Evolutionary conservation across 2,797 vertebrate genomes (phyloP), one percentile per base, ranked within the genome.

Genomic region (Philypnodon macrostomus): DNA sequence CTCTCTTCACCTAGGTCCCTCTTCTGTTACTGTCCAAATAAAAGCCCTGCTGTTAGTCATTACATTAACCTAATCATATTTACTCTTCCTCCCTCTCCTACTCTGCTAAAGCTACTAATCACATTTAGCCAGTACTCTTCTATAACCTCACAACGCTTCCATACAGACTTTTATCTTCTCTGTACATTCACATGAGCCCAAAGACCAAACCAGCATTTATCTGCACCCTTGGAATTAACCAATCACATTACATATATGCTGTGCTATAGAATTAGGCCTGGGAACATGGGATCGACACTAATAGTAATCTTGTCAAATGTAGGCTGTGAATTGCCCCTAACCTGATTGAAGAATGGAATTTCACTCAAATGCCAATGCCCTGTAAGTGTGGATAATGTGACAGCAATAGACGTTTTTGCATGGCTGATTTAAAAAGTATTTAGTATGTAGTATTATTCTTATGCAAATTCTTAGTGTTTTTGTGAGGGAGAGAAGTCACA

Each of bases 1-100:
- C 12, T 10, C 3, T 29, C 27, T 29, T 9, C 7, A 29, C 27
- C 27, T 60, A 67, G 58, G 64, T 68, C 27, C 61, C 55, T 61
- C 58, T 85, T 84, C 79, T 81, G 72, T 74, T 81, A 82, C 49
- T 70, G 80, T 79, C 49, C 81, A 89, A 91, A 92, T 90, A 84
- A 88, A 89, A 90, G 85, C 52, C 80, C 84, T 89, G 84, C 85
- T 56, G 88, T 84, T 80, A 58, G 82, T 88, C 84, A 89, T 91
- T 90, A 89, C 64, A 88, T 87, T 88, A 88, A 90, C 90, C 79
- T 80, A 87, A 91, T 91, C 77, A 83, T 68, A 72, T 77, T 76
- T 79, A 76, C 65, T 74, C 79, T 79, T 77, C 70, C 79, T 83
- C 66, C 73, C 55, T 62, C 79, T 67, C 71, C 54, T 63, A 78